Conservation (phyloP, 2,888 invertebrate genomes). For the Branchipolynoe longqiensis region DNA sequence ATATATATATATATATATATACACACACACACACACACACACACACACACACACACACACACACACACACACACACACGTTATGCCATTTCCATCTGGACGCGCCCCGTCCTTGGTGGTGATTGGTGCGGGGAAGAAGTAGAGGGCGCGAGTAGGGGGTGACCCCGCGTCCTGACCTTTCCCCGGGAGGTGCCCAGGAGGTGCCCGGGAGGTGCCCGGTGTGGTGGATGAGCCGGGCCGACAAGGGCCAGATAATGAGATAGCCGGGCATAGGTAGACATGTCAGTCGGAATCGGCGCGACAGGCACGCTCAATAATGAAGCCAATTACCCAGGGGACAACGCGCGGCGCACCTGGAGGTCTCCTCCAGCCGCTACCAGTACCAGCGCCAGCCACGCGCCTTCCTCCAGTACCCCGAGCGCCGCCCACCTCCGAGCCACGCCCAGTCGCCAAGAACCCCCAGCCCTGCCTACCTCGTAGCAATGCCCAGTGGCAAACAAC, state of each 20-base stretch:
- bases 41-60: too few relatives aligned
- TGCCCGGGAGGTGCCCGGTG: too few relatives aligned
- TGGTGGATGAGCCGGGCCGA: constrained; percentile 3
- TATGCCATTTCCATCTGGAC: constrained; percentile 18
- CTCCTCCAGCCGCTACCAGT: too few relatives aligned
- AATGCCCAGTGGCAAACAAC: too few relatives aligned
- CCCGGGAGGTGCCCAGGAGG: not conserved
- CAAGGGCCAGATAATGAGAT: constrained; percentile 27
- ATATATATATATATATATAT: too few relatives aligned
- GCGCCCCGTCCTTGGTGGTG: not conserved
- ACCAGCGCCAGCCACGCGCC: too few relatives aligned
- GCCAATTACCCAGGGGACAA: constrained; percentile 43
- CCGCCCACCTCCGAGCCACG: too few relatives aligned
- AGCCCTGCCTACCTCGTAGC: too few relatives aligned
- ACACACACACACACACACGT: too few relatives aligned
- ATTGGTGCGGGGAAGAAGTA: not conserved
- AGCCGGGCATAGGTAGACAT: constrained; percentile 40
- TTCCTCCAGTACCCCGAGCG: too few relatives aligned
- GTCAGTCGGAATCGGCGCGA: constrained; percentile 3
- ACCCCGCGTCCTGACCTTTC: constrained; percentile 32
- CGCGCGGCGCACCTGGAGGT: constrained; percentile 32
- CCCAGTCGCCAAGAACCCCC: too few relatives aligned
- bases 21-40: too few relatives aligned
- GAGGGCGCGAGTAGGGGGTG: not conserved
- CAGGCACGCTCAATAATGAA: constrained; percentile 26